Evolutionary conservation across 2,797 vertebrate genomes (phyloP).

Genomic region (Balearica regulorum): DNA sequence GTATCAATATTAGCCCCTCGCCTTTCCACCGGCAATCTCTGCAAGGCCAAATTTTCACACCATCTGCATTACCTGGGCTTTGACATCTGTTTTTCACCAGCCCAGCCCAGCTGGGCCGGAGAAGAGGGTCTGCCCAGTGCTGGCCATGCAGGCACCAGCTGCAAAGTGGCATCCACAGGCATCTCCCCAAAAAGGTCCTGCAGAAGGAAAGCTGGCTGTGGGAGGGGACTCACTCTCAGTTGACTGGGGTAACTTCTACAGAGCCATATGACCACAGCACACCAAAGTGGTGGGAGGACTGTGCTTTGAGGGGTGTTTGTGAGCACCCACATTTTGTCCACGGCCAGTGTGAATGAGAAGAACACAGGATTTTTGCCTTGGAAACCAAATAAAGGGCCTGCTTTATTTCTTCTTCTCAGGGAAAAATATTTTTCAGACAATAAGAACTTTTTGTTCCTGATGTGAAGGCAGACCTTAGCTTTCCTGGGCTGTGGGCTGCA

Average conservation of each 20-base stretch:
- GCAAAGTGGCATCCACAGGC: background rate
- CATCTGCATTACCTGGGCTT: background rate
- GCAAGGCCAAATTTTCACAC: background rate
- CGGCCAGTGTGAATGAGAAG: accelerated
- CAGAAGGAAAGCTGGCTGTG: background rate
- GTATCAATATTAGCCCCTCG: background rate
- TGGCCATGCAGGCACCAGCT: background rate
- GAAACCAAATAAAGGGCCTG: background rate
- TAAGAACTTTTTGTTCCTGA: background rate
- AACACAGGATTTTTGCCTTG: background rate
- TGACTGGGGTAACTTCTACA: background rate
- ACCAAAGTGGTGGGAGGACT: background rate
- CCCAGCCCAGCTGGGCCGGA: accelerated
- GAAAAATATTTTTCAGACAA: background rate
- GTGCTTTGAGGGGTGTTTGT: accelerated
- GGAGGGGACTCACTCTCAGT: accelerated
- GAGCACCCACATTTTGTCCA: background rate
- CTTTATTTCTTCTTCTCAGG: background rate
- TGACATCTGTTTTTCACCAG: background rate
- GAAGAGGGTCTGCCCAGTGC: background rate
- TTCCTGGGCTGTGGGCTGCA: background rate
- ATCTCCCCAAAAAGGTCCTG: background rate
- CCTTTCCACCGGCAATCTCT: background rate
- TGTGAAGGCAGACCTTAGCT: background rate
- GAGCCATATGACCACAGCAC: background rate